Base-by-base conservation (phyloP, 1,140 invertebrate genomes). In the Macrobrachium rosenbergii region DNA sequence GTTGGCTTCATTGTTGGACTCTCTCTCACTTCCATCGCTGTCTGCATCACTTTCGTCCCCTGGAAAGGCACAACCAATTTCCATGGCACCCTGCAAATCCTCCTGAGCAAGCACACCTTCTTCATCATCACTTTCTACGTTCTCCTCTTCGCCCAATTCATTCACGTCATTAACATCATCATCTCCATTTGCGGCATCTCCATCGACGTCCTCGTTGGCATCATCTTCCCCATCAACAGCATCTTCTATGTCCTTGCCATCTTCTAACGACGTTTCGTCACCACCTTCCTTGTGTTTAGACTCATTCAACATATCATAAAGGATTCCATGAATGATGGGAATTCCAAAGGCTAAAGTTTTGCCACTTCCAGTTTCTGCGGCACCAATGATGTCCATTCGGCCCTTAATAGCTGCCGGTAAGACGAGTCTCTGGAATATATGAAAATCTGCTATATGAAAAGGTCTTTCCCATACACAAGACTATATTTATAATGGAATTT, bases 311-410 rank as follows among this genome's bases (percentile, higher is more conserved):
- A 81, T 95, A 3, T 96, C 91, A 90, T 95, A 93, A 79, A 98
- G 92, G 88, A 99, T 98, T 11, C 96, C 96, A 88, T 94, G 92
- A 73, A 99, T 92, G 75, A 99, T 96, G 45, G 98, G 98, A 88
- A 99, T 96, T 5, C 96, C 97, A 94, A 99, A 99, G 0, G 98
- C 98, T 63, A 99, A 92, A 0, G 98, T 99, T 94, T 99, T 99
- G 0, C 98, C 98, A 94, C 97, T 99, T 12, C 98, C 98, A 1
- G 98, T 99, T 94, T 99, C 97, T 16, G 98, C 98, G 88, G 98
- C 98, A 88, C 98, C 98, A 23, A 99, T 92, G 90, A 99, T 96
- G 93, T 99, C 98, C 92, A 95, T 94, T 72, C 94, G 92, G 77
- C 96, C 97, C 90, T 96, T 93, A 90, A 99, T 96, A 58, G 98